Base-by-base conservation (phyloP, 2,113 vertebrate species). In the Anseranas semipalmata region DNA sequence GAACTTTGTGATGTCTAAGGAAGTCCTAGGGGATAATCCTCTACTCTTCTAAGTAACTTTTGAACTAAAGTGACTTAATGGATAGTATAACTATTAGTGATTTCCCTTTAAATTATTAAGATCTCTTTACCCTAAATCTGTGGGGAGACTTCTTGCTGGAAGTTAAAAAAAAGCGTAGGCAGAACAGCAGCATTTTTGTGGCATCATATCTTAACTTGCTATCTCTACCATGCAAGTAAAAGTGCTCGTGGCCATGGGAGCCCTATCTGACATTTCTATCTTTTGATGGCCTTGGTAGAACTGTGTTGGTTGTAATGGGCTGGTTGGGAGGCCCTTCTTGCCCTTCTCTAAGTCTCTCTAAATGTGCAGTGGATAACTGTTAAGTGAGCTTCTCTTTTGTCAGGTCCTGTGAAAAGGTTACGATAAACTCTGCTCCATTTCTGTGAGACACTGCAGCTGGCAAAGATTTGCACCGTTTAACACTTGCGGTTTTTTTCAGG, bases 101-200 rank as follows among this genome's bases (percentile, higher is more conserved):
- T 25, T 41, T 90, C 19, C 16, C 25, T 83, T 95, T 24, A 75
- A 35, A 32, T 89, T 62, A 15, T 19, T 24, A n/a, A 76, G 50
- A 17, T 70, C 13, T 87, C 22, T 58, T 56, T 77, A 32, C 9
- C 20, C 48, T 37, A 17, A 16, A 6, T 58, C 66, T 52, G 33
- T 28, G 14, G 33, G 33, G 30, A 84, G 17, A 41, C 33, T 66
- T 86, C 33, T 81, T 17, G 20, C 27, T 87, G 62, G 35, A 76
- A 75, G 20, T 66, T 55, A 43, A 67, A 30, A 20, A 33, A 19
- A 67, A 70, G 15, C 52, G 16, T 45, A 65, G 63, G 55, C 35
- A 63, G 52, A 84, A 33, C 46, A 84, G 28, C 85, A 70, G 18
- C 58, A 41, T 92, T 90, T 90, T 81, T 94, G 80, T 95, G 91